Evolutionary conservation across 2,797 vertebrate species (phyloP).

Genomic region (Acrocephalus scirpaceus): DNA sequence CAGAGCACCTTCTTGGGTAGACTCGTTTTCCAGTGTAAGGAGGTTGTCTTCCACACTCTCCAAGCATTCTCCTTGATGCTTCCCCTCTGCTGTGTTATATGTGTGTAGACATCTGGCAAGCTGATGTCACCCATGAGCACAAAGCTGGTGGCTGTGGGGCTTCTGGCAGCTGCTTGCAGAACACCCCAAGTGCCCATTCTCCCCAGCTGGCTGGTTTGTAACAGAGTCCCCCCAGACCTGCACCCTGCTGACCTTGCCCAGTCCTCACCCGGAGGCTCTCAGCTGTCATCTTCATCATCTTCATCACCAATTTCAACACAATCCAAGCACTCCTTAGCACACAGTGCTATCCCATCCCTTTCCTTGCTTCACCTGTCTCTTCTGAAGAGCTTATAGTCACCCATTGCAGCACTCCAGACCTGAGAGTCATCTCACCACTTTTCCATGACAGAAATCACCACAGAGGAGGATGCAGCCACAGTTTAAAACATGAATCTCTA

Average conservation of each 20-base stretch:
- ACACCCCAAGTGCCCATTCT: fast-evolving
- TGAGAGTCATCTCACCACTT: fast-evolving
- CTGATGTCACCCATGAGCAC: fast-evolving
- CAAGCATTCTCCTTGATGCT: too few species aligned
- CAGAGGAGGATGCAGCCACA: not conserved
- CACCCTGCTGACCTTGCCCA: fast-evolving
- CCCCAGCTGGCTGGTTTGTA: too few species aligned
- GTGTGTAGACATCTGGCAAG: not conserved
- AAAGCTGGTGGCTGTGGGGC: too few species aligned
- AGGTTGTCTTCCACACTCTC: not conserved
- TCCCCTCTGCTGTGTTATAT: not conserved
- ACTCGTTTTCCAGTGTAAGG: not conserved
- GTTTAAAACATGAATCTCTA: not conserved
- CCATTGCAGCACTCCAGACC: too few species aligned
- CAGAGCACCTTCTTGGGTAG: not conserved
- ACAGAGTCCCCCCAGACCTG: fast-evolving
- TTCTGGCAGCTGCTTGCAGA: not conserved
- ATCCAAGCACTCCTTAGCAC: not conserved
- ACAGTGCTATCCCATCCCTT: not conserved
- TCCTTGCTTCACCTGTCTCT: not conserved
- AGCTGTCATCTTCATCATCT: not conserved
- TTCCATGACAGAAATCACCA: not conserved
- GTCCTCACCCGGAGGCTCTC: not conserved
- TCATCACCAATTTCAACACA: not conserved
- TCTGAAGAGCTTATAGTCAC: not conserved